A percentile compares a stretch with the other conserved stretches of the same genome.
These are phyloP conservation scores for Neoaliturus tenellus DNA, from an alignment of 2,888 invertebrate species.

Conservation along the genomic window DNA sequence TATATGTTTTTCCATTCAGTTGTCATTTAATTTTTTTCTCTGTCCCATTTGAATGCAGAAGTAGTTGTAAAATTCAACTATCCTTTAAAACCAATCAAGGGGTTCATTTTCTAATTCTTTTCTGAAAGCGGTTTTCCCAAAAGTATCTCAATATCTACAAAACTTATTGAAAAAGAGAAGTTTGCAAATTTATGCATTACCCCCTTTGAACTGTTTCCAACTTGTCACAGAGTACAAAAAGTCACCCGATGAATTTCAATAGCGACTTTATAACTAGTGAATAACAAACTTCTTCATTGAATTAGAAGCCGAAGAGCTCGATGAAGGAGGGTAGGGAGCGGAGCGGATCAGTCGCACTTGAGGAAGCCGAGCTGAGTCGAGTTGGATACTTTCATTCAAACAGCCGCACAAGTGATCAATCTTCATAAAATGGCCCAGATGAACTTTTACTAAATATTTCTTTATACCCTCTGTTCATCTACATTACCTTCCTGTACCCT, in stretches of 20 bases:
- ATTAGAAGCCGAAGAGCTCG: slow-evolving; percentile 22
- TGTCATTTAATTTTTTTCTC: too few relatives aligned
- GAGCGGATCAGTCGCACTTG: not conserved
- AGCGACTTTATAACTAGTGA: slow-evolving; percentile 22
- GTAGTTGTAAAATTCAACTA: too few relatives aligned
- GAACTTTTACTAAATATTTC: too few relatives aligned
- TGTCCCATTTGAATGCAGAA: too few relatives aligned
- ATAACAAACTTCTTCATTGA: slow-evolving; percentile 46
- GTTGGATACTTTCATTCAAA: not conserved
- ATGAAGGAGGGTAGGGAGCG: not conserved
- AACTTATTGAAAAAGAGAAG: slow-evolving; percentile 22
- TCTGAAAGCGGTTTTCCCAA: not conserved
- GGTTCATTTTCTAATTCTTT: not conserved
- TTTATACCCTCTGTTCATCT: too few relatives aligned
- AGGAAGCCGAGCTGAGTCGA: not conserved
- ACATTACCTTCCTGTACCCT: too few relatives aligned
- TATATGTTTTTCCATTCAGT: too few relatives aligned
- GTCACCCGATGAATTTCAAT: slow-evolving; percentile 43
- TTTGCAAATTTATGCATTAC: slow-evolving; percentile 48
- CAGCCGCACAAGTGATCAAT: not conserved
- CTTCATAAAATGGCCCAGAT: too few relatives aligned
- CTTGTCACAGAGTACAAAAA: slow-evolving; percentile 31
- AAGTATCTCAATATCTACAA: not conserved
- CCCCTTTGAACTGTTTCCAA: slow-evolving; percentile 12
- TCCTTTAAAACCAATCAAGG: too few relatives aligned